phyloP scores from a whole-genome alignment of 1,140 invertebrate genomes.

The Rhynchophorus ferrugineus region DNA sequence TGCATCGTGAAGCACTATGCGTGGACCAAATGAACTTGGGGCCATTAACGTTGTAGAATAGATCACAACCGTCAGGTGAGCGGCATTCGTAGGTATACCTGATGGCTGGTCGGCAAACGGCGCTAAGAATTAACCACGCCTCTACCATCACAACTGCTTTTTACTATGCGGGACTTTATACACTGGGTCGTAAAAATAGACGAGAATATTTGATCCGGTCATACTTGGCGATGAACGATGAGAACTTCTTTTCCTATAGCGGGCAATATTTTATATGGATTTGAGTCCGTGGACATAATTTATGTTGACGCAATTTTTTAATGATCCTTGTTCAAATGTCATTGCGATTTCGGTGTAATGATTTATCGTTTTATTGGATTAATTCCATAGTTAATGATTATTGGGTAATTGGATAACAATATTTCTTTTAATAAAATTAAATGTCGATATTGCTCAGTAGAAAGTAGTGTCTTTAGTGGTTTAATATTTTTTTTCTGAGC shows the following conservation, averaged over 20 bases:
- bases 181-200: slow-evolving; percentile 18
- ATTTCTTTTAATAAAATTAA: too few relatives aligned
- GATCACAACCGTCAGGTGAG: slow-evolving; percentile 34
- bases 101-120: slow-evolving; percentile 27
- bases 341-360: too few relatives aligned
- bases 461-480: too few relatives aligned
- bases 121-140: slow-evolving; percentile 33
- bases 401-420: too few relatives aligned
- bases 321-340: too few relatives aligned
- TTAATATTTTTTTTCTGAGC: too few relatives aligned
- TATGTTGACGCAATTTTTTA: too few relatives aligned
- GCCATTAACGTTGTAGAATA: slow-evolving; percentile 34
- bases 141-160: slow-evolving; percentile 28
- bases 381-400: too few relatives aligned
- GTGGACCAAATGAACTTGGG: slow-evolving; percentile 29
- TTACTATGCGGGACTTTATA: slow-evolving; percentile 25
- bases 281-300: too few relatives aligned
- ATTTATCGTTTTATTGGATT: too few relatives aligned
- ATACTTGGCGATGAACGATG: not conserved
- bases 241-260: not conserved
- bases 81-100: slow-evolving; percentile 30
- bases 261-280: not conserved
- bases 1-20: slow-evolving; percentile 14
- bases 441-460: too few relatives aligned
- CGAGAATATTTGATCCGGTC: slow-evolving; percentile 12